phyloP scores from a whole-genome alignment of 2,888 invertebrate species.

The Amaurobius ferox region DNA sequence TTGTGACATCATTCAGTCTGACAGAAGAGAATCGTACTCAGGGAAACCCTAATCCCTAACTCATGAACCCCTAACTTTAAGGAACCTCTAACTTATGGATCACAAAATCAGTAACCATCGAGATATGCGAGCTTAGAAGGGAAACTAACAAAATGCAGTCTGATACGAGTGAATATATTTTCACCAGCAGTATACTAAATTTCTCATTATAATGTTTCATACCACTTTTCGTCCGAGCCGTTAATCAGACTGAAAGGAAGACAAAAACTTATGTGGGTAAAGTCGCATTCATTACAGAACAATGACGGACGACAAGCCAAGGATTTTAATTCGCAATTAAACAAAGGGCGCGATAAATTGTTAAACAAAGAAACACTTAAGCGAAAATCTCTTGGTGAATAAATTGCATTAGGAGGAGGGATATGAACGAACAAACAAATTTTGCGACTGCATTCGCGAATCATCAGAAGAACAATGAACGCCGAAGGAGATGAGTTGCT shows the following conservation, averaged over 20 bases:
- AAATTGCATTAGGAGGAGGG: constrained; percentile 59
- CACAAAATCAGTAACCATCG: too few species aligned
- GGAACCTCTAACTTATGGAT: too few species aligned
- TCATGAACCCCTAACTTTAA: too few species aligned
- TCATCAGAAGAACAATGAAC: constrained; percentile 26
- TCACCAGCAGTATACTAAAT: too few species aligned
- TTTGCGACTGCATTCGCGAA: not conserved
- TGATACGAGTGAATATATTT: too few species aligned
- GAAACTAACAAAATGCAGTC: too few species aligned
- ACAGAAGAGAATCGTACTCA: too few species aligned
- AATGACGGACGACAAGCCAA: constrained; percentile 48
- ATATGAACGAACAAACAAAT: constrained; percentile 18
- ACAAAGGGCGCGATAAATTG: constrained; percentile 69
- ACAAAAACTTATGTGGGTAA: constrained; percentile 31
- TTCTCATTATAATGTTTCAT: too few species aligned
- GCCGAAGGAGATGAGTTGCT: constrained; percentile 40
- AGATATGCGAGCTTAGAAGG: too few species aligned
- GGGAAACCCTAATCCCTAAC: too few species aligned
- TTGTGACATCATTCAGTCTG: too few species aligned
- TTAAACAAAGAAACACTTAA: constrained; percentile 72
- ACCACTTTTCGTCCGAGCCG: too few species aligned
- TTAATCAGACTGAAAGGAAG: not conserved
- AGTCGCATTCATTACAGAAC: constrained; percentile 55
- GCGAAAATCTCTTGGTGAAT: constrained; percentile 50
- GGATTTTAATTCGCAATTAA: constrained; percentile 71